Base-by-base conservation (phyloP, 2,888 invertebrate genomes). In the Sphecodes monilicornis region DNA sequence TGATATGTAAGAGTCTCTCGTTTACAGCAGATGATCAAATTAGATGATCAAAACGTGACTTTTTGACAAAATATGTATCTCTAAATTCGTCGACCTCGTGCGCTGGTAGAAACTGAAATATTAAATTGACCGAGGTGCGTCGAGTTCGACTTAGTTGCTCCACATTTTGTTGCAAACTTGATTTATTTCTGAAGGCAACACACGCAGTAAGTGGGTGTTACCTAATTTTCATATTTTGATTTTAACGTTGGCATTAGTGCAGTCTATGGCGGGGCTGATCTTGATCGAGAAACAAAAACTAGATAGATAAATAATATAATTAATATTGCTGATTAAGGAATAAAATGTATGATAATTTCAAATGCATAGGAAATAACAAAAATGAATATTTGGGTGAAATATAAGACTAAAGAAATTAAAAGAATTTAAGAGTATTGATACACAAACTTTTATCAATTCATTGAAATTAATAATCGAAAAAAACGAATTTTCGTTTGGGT, bases 111-210 rank as follows among this genome's bases (percentile, higher is more conserved):
- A 70, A 64, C 13, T 74, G 80, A 84, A 76, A 86, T 85, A 86
- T 86, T 86, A 80, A 80, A 86, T 86, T 86, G 85, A 80, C 60
- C 80, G 60, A 80, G 72, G 74, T 64, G 46, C 43, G 43, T 46
- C 57, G 71, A n/a, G 74, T 57, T 70, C 68, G 71, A 26, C 76
- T 84, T 66, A 18, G 73, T 41, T 74, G 43, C 57, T 32, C 64
- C 73, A 54, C 57, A 72, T 76, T 69, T 50, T 6, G 32, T 18
- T 41, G 3, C 66, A 18, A 70, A 36, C 26, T n/a, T 66, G 70
- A 77, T 80, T 75, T 66, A 36, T 68, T 29, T 11, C 29, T 36
- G 57, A 50, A 50, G 36, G 66, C 69, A 69, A 54, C 69, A 46
- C 43, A 46, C 57, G 22, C 8, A 36, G n/a, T n/a, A 18, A 22